A percentile compares a stretch with the other conserved stretches of the same genome.
Conservation (phyloP, 2,113 vertebrate genomes). For the Myxocyprinus asiaticus region DNA sequence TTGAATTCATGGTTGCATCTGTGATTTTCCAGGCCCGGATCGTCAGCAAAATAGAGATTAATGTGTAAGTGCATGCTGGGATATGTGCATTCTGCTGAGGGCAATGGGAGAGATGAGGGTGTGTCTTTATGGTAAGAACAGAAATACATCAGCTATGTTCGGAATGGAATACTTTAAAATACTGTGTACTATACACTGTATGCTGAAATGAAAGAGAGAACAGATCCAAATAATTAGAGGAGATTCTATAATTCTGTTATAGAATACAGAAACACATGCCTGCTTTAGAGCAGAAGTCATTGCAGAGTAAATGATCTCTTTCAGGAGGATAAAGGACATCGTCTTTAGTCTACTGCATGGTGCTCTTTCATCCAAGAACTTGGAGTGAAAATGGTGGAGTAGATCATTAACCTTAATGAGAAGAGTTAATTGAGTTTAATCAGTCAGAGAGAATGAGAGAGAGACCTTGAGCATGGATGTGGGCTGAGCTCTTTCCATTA, state of each 20-base stretch:
- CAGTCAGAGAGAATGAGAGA: constrained; percentile 31
- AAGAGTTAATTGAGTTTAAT: constrained; percentile 42
- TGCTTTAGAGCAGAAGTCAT: background rate
- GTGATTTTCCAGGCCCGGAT: constrained; percentile 11
- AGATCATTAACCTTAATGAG: constrained; percentile 47
- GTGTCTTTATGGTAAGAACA: background rate
- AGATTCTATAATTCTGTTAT: background rate
- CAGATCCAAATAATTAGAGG: constrained; percentile 9
- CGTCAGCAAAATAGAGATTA: constrained; percentile 32
- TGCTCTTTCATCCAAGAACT: constrained; percentile 23
- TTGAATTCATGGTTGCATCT: constrained; percentile 22
- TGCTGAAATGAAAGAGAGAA: background rate
- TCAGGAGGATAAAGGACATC: too few relatives aligned
- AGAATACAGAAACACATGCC: background rate
- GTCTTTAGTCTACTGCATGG: background rate
- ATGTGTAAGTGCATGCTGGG: constrained; percentile 28
- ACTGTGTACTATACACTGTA: background rate
- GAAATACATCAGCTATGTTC: background rate
- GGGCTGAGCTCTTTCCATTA: constrained; percentile 12
- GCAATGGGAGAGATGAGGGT: background rate
- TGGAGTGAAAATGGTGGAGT: constrained; percentile 25
- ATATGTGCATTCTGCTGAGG: constrained; percentile 24
- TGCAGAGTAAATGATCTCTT: background rate
- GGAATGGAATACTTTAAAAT: background rate
- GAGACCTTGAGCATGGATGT: background rate